Evolutionary conservation across 2,888 invertebrate genomes (phyloP).

Genomic region (Agelastica alni): DNA sequence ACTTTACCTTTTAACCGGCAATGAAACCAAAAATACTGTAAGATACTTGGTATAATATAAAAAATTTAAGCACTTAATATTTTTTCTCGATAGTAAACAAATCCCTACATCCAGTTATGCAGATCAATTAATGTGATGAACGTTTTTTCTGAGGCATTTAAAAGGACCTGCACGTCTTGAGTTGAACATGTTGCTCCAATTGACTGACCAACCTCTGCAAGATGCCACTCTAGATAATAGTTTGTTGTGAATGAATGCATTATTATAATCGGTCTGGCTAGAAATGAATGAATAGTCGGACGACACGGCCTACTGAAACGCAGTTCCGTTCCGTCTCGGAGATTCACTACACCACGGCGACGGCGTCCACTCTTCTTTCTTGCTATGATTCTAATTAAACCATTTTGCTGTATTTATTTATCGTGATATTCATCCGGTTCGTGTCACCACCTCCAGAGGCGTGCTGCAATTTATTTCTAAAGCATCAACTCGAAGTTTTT

Average conservation of each 20-base stretch:
- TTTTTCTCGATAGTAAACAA: no score
- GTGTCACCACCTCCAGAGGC: slow-evolving; percentile 1
- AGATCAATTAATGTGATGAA: no score
- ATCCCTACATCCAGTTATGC: no score
- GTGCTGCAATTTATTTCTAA: no score
- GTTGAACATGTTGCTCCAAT: slow-evolving; percentile 26
- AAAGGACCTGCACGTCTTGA: neutral
- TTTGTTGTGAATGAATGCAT: slow-evolving; percentile 41
- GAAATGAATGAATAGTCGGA: slow-evolving; percentile 41
- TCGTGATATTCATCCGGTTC: slow-evolving; percentile 32
- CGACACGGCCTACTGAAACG: slow-evolving; percentile 41
- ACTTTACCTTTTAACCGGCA: no score
- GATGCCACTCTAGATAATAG: slow-evolving; percentile 33
- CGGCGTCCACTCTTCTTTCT: slow-evolving; percentile 22
- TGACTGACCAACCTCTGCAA: slow-evolving; percentile 29
- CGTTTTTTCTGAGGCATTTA: neutral
- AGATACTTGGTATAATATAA: no score
- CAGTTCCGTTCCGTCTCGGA: slow-evolving; percentile 41
- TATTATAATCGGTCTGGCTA: slow-evolving; percentile 38
- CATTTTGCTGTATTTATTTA: slow-evolving; percentile 30
- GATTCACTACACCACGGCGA: slow-evolving; percentile 26
- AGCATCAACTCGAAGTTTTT: no score
- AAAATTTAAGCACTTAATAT: no score
- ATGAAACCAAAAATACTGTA: no score
- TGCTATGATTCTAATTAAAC: slow-evolving; percentile 37